phyloP scores from a whole-genome alignment of 1,140 invertebrate genomes.

The Pomacea maculata region DNA sequence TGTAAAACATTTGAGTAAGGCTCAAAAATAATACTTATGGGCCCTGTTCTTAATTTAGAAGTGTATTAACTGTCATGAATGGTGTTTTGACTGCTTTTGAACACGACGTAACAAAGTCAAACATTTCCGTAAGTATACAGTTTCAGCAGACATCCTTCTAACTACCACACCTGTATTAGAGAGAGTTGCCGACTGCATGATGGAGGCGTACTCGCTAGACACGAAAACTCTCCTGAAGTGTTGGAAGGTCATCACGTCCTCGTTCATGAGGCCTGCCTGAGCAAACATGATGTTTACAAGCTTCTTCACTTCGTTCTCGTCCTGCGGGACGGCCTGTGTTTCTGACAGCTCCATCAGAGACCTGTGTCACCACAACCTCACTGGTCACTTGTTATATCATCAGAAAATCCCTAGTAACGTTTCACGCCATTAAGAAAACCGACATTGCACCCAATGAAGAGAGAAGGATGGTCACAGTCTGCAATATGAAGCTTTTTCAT shows the following conservation, averaged over 20 bases:
- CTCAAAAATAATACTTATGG: no score
- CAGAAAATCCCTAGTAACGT: background rate
- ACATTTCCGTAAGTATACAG: no score
- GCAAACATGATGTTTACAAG: slow-evolving; percentile 88
- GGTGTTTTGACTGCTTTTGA: no score
- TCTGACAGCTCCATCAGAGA: slow-evolving; percentile 91
- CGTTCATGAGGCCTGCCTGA: slow-evolving; percentile 89
- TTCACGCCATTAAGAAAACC: background rate
- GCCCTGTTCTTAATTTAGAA: no score
- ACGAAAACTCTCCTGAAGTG: slow-evolving; percentile 97
- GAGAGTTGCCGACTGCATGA: slow-evolving; percentile 29
- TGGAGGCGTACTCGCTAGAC: slow-evolving; percentile 78
- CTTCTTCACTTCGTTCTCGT: slow-evolving; percentile 67
- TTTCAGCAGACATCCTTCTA: no score
- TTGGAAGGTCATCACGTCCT: slow-evolving; percentile 89
- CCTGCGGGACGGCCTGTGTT: slow-evolving; percentile 61
- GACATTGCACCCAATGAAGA: no score
- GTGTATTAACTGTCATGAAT: no score
- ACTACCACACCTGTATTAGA: background rate
- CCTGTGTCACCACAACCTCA: slow-evolving; percentile 66
- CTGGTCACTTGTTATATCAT: background rate
- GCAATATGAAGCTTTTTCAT: no score
- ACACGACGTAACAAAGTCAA: no score
- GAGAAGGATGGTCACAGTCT: no score
- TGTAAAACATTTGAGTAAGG: no score